These are phyloP conservation scores for Gobiocypris rarus DNA, from an alignment of 2,113 vertebrate species.

Conservation along the genomic window DNA sequence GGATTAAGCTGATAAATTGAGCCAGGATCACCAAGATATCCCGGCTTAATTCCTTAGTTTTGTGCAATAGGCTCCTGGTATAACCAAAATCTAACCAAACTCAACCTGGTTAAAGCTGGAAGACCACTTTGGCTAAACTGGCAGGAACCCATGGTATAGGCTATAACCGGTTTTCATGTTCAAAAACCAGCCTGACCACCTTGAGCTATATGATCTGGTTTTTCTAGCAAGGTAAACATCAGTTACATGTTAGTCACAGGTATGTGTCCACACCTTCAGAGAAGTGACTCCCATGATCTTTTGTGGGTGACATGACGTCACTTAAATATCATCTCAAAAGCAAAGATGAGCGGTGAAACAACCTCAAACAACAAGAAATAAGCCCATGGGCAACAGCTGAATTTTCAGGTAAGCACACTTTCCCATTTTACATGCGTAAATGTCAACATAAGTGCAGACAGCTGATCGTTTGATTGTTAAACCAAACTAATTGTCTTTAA, in stretches of 20 bases:
- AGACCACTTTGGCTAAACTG: background rate
- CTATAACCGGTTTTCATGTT: background rate
- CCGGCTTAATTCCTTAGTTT: too few species aligned
- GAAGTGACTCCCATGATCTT: background rate
- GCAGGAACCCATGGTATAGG: background rate
- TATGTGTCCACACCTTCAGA: background rate
- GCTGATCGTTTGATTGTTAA: background rate
- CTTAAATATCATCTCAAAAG: background rate
- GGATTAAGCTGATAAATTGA: too few species aligned
- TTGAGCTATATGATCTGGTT: background rate
- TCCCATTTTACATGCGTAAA: background rate
- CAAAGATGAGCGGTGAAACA: background rate
- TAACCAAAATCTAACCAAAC: too few species aligned
- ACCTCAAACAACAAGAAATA: background rate
- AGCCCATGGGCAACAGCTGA: background rate
- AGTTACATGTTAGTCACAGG: background rate
- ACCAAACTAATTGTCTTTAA: background rate
- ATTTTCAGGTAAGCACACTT: constrained; percentile 4
- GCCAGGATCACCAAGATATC: too few species aligned
- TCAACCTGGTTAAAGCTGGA: background rate
- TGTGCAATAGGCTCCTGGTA: too few species aligned
- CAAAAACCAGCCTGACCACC: constrained; percentile 16
- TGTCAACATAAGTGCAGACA: background rate
- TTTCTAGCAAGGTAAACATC: background rate
- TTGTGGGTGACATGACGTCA: background rate